Conservation (phyloP, 2,888 invertebrate genomes). For the Parthenolecanium corni region DNA sequence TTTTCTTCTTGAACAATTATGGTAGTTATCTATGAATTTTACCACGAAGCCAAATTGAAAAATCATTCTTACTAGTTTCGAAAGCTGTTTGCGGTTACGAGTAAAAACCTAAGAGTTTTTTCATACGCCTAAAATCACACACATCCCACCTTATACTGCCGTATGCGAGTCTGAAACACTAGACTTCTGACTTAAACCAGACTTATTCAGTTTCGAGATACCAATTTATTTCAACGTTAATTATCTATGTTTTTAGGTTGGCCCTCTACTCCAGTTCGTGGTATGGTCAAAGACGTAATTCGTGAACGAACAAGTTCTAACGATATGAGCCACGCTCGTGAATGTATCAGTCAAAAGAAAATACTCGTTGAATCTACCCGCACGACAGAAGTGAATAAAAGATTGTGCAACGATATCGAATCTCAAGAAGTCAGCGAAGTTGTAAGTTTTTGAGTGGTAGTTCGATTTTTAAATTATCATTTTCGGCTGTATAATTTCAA, state of each 20-base stretch:
- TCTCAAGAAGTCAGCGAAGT: slow-evolving; percentile 23
- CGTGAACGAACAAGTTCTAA: slow-evolving; percentile 11
- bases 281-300: neutral
- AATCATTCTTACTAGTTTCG: too few relatives aligned
- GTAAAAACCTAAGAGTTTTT: too few relatives aligned
- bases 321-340: slow-evolving; percentile 3
- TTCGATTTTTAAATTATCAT: neutral
- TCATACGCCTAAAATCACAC: too few relatives aligned
- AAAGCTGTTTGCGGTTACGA: too few relatives aligned
- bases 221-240: too few relatives aligned
- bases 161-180: too few relatives aligned
- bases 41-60: too few relatives aligned
- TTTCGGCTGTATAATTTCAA: neutral
- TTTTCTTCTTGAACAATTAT: too few relatives aligned
- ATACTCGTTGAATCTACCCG: slow-evolving; percentile 10
- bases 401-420: slow-evolving; percentile 8
- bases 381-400: slow-evolving; percentile 8
- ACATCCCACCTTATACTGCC: too few relatives aligned
- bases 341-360: slow-evolving; percentile 1
- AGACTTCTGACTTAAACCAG: too few relatives aligned
- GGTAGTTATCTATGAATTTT: too few relatives aligned
- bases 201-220: too few relatives aligned
- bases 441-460: slow-evolving; percentile 3
- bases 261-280: slow-evolving; percentile 20
- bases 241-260: slow-evolving; percentile 14